Percentiles rank a stretch among this genome's conserved stretches.
Evolutionary conservation across 1,140 invertebrate genomes (phyloP).

Genomic region (Palaemon carinicauda): DNA sequence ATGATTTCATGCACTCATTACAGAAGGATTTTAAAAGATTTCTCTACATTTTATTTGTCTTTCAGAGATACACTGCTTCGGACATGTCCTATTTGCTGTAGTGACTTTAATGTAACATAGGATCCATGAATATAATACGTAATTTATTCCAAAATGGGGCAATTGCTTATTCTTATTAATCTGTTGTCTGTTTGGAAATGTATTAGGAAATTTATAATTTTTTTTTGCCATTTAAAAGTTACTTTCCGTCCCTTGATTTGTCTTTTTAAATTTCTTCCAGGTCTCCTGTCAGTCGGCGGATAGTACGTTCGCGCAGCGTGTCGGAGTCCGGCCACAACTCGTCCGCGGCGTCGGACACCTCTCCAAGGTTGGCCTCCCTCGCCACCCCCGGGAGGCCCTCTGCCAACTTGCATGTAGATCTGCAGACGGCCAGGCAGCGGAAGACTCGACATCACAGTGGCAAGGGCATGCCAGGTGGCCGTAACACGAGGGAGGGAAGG

Average conservation of each 20-base stretch:
- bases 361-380: slow-evolving; percentile 7
- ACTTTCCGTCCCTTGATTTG: neutral
- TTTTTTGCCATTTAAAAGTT: neutral
- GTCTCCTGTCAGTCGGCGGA: slow-evolving; percentile 22
- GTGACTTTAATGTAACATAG: too few species aligned
- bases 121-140: too few species aligned
- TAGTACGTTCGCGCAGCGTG: slow-evolving; percentile 39
- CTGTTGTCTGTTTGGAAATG: neutral
- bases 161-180: neutral
- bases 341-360: neutral
- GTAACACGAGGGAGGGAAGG: slow-evolving; percentile 10
- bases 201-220: neutral
- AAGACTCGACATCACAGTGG: slow-evolving; percentile 38
- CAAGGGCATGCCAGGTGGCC: slow-evolving; percentile 15
- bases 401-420: slow-evolving; percentile 13
- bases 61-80: too few species aligned
- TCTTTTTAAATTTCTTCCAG: slow-evolving; percentile 1
- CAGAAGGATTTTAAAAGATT: too few species aligned
- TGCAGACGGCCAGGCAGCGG: slow-evolving; percentile 11
- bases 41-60: too few species aligned
- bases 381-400: slow-evolving; percentile 32
- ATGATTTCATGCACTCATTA: too few species aligned
- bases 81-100: too few species aligned
- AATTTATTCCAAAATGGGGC: too few species aligned
- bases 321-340: slow-evolving; percentile 36